Evolutionary conservation across 2,888 invertebrate genomes (phyloP).

Genomic region (Rhagonycha lutea): DNA sequence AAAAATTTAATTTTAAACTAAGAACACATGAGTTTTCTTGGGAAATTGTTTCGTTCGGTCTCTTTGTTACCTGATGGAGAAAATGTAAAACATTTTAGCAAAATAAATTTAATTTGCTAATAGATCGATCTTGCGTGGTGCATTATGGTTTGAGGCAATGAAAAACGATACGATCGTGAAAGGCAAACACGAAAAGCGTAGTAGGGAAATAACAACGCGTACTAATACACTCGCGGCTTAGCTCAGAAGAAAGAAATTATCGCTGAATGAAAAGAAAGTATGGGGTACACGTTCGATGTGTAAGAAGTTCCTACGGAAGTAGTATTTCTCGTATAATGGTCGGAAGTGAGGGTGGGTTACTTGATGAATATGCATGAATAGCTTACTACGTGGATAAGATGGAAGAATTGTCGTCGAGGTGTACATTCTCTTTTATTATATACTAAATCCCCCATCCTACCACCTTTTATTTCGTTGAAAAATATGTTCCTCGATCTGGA

Average conservation of each 20-base stretch:
- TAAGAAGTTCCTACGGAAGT: constrained; percentile 23
- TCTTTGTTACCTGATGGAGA: neutral
- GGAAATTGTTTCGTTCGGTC: neutral
- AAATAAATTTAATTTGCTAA: constrained; percentile 17
- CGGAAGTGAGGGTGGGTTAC: constrained; percentile 19
- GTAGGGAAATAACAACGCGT: constrained; percentile 15
- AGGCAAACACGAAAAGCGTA: constrained; percentile 9
- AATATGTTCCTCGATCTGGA: too few species aligned
- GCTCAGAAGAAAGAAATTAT: constrained; percentile 10
- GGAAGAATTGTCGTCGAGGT: constrained; percentile 3
- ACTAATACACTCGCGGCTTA: constrained; percentile 11
- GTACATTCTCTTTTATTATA: neutral
- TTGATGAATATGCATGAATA: constrained; percentile 25
- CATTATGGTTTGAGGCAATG: neutral
- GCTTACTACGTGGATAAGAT: constrained; percentile 7
- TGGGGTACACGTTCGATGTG: constrained; percentile 16
- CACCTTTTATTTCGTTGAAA: neutral
- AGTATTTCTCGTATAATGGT: constrained; percentile 21
- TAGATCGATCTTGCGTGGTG: constrained; percentile 1
- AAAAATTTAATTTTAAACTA: neutral
- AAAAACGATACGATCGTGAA: constrained; percentile 8
- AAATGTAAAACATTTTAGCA: neutral
- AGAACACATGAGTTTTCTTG: neutral
- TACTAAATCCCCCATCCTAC: neutral
- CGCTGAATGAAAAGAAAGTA: constrained; percentile 1